Evolutionary conservation across 1,140 invertebrate species (phyloP), one percentile per base, ranked within the genome.

Genomic region (Drosophila eugracilis): DNA sequence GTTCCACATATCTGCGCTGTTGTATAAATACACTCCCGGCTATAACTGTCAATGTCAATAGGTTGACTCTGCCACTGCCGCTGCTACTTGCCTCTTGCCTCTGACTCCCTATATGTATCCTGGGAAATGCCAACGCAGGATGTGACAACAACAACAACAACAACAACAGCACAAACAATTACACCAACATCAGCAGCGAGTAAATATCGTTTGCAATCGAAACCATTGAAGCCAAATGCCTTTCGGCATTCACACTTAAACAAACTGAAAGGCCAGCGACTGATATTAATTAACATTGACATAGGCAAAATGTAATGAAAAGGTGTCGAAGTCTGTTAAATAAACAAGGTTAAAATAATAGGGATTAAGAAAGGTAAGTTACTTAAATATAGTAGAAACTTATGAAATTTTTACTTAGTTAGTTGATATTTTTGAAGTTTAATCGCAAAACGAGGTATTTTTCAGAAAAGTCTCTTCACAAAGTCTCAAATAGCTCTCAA

Each of bases 21-120:
- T 75, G 60, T 67, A 66, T 59, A 88, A 88, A 86, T 67, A 88
- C 63, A 78, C 83, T 72, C 41, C 55, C 47, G 75, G 74, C 83
- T 75, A 78, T 81, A 81, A 86, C 83, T 86, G 83, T 78, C 83
- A 78, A 54, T 88, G 78, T 78, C 84, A 86, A 86, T 71, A 86
- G 62, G 44, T 41, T 59, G 52, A 41, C 28, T 26, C 42, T 30
- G 36, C 54, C 26, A 45, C n/a, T 57, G 9, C 6, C 34, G 3
- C 22, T 30, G 28, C 1, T 7, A 1, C 26, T 28, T 6, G n/a
- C 4, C 26, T 28, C 26, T 28, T 2, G 9, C 28, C 28, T 12
- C 4, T 5, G 5, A 5, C 14, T 17, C 22, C 34, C 32, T 9
- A 9, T 12, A 30, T 19, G 44, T 60, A 15, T 70, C 57, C 73